Base-by-base conservation (phyloP, 1,140 invertebrate genomes). In the Melitaea cinxia region DNA sequence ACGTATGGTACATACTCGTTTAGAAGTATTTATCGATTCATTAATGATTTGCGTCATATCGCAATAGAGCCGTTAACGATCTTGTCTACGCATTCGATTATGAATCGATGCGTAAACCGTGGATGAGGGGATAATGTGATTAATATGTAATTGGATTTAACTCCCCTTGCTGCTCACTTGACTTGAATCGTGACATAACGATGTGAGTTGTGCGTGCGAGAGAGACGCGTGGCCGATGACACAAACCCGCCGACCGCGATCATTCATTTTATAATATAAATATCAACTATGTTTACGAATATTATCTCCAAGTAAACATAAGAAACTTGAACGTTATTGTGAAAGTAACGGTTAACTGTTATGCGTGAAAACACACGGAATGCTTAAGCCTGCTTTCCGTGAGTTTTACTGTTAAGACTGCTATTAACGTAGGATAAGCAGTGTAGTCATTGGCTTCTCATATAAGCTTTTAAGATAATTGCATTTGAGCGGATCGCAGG, bases 91-190 rank as follows among this genome's bases (percentile, higher is more conserved):
- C 54, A 59, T 53, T 54, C 59, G 45, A 37, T 21, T 52, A 42
- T 39, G 19, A 65, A 37, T 52, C 26, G 53, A 58, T 60, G 63
- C 63, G 70, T 66, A 47, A 56, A 66, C 47, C 35, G 47, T 59
- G 15, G 56, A 50, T 39, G 15, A 59, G 45, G 56, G 64, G 26
- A 59, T 61, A 47, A 69, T 60, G 26, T 47, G n/a, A 66, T 60
- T 47, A 37, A 60, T 47, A 3, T 66, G 50, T 66, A 47, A 47
- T 42, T 58, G 35, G 35, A 52, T 65, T 62, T 63, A 73, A 71
- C 75, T 82, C 75, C 87, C 87, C 87, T 89, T 87, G 78, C 71
- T 88, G 87, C 82, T 88, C 83, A 63, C 53, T 59, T 73, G 66
- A 83, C 14, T 58, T 58, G 39, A 49, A 58, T 80, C 75, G 79